phyloP scores from a whole-genome alignment of 2,113 vertebrate genomes.

The Malaclemys terrapin region DNA sequence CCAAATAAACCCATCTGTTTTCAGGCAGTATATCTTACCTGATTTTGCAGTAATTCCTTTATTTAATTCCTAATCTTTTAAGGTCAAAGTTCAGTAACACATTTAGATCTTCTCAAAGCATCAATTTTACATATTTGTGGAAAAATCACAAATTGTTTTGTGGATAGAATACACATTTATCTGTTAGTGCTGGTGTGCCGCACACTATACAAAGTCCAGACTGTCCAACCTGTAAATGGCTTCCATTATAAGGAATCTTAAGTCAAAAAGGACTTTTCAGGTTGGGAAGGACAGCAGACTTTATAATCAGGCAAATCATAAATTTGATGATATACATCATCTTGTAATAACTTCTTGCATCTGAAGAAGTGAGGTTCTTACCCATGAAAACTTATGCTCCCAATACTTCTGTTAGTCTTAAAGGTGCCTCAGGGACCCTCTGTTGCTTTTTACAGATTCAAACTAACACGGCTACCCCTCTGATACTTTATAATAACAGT shows the following conservation, averaged over 20 bases:
- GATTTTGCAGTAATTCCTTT: background rate
- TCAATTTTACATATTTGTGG: background rate
- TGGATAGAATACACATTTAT: background rate
- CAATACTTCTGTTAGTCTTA: too few relatives aligned
- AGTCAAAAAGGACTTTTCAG: background rate
- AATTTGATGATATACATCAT: background rate
- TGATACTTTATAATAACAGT: background rate
- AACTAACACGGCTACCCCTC: too few relatives aligned
- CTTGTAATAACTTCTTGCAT: background rate
- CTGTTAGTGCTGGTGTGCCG: background rate
- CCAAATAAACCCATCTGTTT: background rate
- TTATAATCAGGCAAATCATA: background rate
- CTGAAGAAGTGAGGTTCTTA: too few relatives aligned
- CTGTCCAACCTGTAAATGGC: background rate
- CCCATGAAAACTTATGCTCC: too few relatives aligned
- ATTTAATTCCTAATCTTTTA: background rate
- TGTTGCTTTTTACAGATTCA: too few relatives aligned
- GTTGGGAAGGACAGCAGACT: background rate
- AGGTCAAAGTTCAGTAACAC: background rate
- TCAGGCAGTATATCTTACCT: background rate
- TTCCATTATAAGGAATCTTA: background rate
- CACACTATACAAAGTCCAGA: background rate
- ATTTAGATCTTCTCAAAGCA: background rate
- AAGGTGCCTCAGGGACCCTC: too few relatives aligned
- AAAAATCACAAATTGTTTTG: fast-evolving